phyloP scores from a whole-genome alignment of 2,888 invertebrate genomes.

The Drosophila neotestacea region DNA sequence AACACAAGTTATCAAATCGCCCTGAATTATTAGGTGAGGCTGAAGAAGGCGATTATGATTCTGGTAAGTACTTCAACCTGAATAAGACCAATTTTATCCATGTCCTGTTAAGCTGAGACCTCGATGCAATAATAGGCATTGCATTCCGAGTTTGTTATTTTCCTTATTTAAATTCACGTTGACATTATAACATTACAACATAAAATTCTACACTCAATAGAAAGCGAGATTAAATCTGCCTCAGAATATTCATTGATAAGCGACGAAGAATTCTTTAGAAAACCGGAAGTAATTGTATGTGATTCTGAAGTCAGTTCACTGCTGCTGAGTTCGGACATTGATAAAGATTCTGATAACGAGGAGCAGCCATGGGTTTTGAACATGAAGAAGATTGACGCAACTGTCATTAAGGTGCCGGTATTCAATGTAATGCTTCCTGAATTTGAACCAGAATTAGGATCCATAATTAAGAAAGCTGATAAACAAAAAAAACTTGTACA shows the following conservation, averaged over 20 bases:
- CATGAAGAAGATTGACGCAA: not conserved
- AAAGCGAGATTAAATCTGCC: not conserved
- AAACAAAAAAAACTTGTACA: not conserved
- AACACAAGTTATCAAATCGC: not conserved
- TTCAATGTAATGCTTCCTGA: slow-evolving; percentile 2
- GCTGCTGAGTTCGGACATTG: not conserved
- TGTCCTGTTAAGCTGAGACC: too few species aligned
- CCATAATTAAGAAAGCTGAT: too few species aligned
- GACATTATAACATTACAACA: not conserved
- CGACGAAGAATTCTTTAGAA: slow-evolving; percentile 18
- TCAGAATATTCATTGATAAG: slow-evolving; percentile 6
- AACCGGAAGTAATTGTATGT: not conserved
- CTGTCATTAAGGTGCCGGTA: slow-evolving; percentile 20
- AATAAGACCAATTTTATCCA: too few species aligned
- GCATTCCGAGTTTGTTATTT: too few species aligned
- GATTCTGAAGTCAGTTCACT: not conserved
- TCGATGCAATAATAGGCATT: too few species aligned
- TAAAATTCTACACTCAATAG: not conserved
- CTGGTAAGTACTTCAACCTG: not conserved
- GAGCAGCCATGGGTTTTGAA: slow-evolving; percentile 1
- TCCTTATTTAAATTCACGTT: too few species aligned
- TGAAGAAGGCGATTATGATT: not conserved
- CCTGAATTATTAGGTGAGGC: not conserved
- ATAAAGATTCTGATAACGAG: not conserved
- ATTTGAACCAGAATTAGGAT: not conserved